These are phyloP conservation scores for Lepidonotus clava DNA, from an alignment of 2,888 invertebrate species.

Conservation along the genomic window DNA sequence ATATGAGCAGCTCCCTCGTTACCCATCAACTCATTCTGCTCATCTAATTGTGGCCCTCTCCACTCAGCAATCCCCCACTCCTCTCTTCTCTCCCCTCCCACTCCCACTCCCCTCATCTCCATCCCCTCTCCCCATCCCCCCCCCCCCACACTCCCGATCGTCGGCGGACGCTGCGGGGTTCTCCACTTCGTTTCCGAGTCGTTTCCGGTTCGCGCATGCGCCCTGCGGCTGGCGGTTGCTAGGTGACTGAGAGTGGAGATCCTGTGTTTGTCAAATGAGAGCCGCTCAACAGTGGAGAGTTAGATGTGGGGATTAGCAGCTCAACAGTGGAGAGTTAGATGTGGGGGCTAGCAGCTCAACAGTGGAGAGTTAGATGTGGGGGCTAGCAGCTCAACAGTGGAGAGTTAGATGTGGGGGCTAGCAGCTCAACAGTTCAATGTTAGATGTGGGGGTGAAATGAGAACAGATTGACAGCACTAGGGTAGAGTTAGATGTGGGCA, in stretches of 20 bases:
- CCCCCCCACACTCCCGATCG: neutral
- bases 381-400: no score
- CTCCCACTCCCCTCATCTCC: neutral
- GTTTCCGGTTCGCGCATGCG: conserved; percentile 30
- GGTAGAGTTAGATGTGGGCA: no score
- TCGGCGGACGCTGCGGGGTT: conserved; percentile 6
- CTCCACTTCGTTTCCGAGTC: conserved; percentile 2
- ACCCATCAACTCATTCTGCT: neutral
- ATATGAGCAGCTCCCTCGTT: neutral
- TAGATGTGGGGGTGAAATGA: no score
- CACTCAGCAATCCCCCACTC: neutral
- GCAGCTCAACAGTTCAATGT: no score
- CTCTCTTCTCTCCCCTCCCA: neutral
- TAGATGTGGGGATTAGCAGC: no score
- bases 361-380: no score
- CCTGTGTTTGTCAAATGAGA: no score
- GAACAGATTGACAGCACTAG: no score
- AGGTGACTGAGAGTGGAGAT: neutral
- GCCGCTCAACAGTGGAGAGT: no score
- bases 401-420: no score
- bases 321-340: no score
- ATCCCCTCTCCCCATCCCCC: neutral
- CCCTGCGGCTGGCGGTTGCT: neutral
- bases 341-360: no score
- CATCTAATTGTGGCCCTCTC: neutral